Evolutionary conservation across 2,113 vertebrate species (phyloP).

Genomic region (Hystrix brachyura): DNA sequence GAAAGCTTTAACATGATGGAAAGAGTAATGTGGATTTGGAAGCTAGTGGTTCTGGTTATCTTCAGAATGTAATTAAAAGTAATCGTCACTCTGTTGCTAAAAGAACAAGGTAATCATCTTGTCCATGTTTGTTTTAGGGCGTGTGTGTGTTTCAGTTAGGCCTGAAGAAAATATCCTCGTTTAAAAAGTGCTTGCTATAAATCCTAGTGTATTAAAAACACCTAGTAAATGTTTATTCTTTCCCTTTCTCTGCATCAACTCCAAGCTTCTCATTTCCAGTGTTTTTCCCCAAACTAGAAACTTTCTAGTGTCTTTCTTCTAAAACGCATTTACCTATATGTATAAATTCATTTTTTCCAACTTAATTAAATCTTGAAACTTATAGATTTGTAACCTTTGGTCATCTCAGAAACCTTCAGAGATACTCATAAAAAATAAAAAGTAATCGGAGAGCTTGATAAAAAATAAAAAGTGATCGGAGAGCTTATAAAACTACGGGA

Average conservation of each 20-base stretch:
- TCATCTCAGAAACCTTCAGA: background rate
- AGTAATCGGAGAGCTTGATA: background rate
- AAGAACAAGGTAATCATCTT: background rate
- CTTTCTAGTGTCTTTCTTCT: background rate
- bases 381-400: background rate
- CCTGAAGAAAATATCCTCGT: background rate
- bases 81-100: background rate
- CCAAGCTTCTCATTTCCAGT: background rate
- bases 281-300: background rate
- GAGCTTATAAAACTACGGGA: background rate
- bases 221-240: background rate
- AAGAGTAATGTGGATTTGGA: background rate
- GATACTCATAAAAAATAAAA: background rate
- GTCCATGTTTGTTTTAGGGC: background rate
- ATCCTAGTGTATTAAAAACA: background rate
- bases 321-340: background rate
- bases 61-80: background rate
- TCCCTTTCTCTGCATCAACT: background rate
- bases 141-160: background rate
- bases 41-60: background rate
- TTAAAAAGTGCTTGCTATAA: conserved; percentile 17
- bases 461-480: background rate
- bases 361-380: background rate
- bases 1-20: no score
- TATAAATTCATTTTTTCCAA: background rate